These are phyloP conservation scores for Acanthoscelides obtectus DNA, from an alignment of 2,888 invertebrate species.

Conservation along the genomic window DNA sequence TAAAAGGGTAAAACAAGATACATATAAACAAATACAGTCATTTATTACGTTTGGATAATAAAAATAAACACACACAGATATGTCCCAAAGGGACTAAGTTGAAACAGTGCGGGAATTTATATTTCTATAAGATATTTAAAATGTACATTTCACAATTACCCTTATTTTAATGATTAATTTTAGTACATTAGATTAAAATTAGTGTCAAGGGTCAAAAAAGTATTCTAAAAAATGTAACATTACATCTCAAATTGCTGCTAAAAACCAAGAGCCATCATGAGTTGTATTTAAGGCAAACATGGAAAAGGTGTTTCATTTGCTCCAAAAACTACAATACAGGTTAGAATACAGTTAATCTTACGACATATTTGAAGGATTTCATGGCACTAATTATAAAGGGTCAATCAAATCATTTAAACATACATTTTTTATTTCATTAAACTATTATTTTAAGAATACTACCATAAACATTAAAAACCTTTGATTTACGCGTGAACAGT, in stretches of 20 bases:
- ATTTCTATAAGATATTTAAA: background rate
- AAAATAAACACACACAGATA: conserved; percentile 13
- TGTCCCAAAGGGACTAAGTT: background rate
- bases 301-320: no score
- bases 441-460: background rate
- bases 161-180: background rate
- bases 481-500: no score
- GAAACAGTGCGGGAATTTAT: background rate
- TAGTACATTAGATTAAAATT: background rate
- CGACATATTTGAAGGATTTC: no score
- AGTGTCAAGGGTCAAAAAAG: background rate
- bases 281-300: no score
- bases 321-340: no score
- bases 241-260: background rate
- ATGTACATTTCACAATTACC: background rate
- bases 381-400: no score
- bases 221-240: background rate
- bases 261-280: background rate
- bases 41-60: conserved; percentile 18
- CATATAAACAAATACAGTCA: conserved; percentile 1
- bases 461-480: background rate
- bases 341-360: no score
- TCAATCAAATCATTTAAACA: no score
- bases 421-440: no score
- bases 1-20: background rate